Percentiles rank a stretch among this genome's conserved stretches.
Evolutionary conservation across 2,113 vertebrate species (phyloP).

Genomic region (Charadrius vociferus): DNA sequence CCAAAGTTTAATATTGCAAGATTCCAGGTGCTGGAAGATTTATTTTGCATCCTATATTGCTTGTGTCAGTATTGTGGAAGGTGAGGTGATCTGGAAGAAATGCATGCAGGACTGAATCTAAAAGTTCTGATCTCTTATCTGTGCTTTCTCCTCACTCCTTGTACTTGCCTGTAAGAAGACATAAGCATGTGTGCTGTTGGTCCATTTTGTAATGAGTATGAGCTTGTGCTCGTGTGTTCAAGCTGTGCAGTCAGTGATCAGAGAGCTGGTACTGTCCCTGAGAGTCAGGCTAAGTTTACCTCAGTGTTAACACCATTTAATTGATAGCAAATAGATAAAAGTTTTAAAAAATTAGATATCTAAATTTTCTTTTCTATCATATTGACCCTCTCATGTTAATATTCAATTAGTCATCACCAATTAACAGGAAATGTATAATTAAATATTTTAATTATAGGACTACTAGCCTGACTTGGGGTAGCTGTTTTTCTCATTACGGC

Average conservation of each 20-base stretch:
- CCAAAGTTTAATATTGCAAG: neutral
- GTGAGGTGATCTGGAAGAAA: neutral
- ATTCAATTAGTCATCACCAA: neutral
- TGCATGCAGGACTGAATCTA: neutral
- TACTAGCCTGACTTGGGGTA: slow-evolving; percentile 10
- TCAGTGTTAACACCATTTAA: neutral
- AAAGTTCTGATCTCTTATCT: neutral
- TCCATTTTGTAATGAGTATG: neutral
- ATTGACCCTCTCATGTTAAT: neutral
- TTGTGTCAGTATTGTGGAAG: neutral
- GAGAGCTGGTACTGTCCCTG: neutral
- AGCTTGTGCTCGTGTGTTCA: neutral
- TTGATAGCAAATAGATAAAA: neutral
- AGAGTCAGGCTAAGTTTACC: neutral
- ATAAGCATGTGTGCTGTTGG: neutral
- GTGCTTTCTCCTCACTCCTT: neutral
- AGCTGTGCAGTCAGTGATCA: neutral
- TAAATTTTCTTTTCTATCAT: neutral
- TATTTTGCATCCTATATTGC: neutral
- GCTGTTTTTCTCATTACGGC: slow-evolving; percentile 57
- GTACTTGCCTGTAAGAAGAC: neutral
- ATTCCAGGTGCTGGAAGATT: neutral
- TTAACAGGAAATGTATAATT: slow-evolving; percentile 53
- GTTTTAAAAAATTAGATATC: neutral
- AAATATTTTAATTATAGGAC: slow-evolving; percentile 46